phyloP scores from a whole-genome alignment of 2,797 vertebrate genomes.

The Pseudochromis fuscus region DNA sequence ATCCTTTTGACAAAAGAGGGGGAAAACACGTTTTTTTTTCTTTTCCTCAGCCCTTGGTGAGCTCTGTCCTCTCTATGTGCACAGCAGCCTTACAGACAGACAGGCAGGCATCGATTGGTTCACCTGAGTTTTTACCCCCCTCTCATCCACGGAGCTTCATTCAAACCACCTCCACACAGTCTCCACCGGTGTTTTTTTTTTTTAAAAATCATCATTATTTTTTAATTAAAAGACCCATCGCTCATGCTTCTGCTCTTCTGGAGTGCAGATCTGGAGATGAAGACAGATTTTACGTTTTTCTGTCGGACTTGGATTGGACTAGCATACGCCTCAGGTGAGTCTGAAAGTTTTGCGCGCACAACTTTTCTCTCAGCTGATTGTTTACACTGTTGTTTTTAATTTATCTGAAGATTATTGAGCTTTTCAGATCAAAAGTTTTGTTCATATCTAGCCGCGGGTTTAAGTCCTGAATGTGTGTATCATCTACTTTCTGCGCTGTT shows the following conservation, averaged over 20 bases:
- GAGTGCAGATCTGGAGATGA: slow-evolving; percentile 88
- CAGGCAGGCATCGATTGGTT: slow-evolving; percentile 57
- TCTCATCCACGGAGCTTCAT: slow-evolving; percentile 57
- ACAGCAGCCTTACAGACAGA: slow-evolving; percentile 5
- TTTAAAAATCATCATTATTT: no score
- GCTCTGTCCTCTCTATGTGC: slow-evolving; percentile 58
- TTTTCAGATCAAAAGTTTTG: slow-evolving; percentile 14
- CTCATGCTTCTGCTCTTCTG: slow-evolving; percentile 62
- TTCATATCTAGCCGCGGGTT: neutral
- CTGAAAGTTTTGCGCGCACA: slow-evolving; percentile 54
- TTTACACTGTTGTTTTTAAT: slow-evolving; percentile 16
- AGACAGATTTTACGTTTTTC: slow-evolving; percentile 84
- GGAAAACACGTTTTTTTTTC: slow-evolving; percentile 19
- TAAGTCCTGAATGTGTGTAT: neutral
- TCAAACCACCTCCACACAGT: slow-evolving; percentile 18
- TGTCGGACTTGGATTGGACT: slow-evolving; percentile 88
- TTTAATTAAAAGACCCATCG: slow-evolving; percentile 2
- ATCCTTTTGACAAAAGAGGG: slow-evolving; percentile 68
- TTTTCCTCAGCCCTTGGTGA: slow-evolving; percentile 53
- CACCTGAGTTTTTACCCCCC: slow-evolving; percentile 71
- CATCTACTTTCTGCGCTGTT: neutral
- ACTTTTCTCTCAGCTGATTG: slow-evolving; percentile 28
- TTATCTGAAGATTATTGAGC: slow-evolving; percentile 4
- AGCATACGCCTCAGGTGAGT: slow-evolving; percentile 85
- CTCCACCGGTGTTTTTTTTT: neutral